Evolutionary conservation across 2,888 invertebrate genomes (phyloP), one percentile per base, ranked within the genome.

Genomic region (Acleris holmiana): DNA sequence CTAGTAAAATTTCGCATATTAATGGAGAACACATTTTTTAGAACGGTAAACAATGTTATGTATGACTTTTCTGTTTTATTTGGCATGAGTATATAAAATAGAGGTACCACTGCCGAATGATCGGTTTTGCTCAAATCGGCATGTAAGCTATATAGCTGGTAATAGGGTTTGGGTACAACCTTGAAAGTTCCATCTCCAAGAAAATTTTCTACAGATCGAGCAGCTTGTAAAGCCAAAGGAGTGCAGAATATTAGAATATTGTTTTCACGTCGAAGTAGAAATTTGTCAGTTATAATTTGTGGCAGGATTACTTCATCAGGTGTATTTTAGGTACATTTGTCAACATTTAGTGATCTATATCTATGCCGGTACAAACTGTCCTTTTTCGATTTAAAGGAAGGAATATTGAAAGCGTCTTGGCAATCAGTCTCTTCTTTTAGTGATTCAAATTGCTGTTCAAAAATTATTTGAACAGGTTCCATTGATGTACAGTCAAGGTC

Each of bases 181-280:
- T 21, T 21, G 21, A 21, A 21, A 15, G 21, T 21, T 21, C 21
- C 21, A 21, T 21, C 21, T 21, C 21, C 21, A 21, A 2, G 21
- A 21, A 21, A 21, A 21, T 21, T 21, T 21, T 21, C 21, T 21
- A 40, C 40, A 40, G 40, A 40, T 60, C 51, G 55, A 18, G 5
- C 18, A 41, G 19, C 17, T 49, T n/a, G 40, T 41, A 59, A 23
- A 35, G 25, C n/a, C 29, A 21, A 25, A 53, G 29, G 25, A 29
- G 13, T 17, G 15, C 15, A 23, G 25, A 23, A 40, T 40, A 40
- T 40, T 40, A 40, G 40, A 40, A 10, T 40, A 40, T 13, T 40
- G 13, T 40, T 40, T 40, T 40, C 13, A 40, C 40, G 40, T 40
- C 13, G 7, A 13, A 40, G 2, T 40, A 40, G 40, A 40, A 40